Conservation (phyloP, 2,113 vertebrate genomes). For the Sylvietta virens region DNA sequence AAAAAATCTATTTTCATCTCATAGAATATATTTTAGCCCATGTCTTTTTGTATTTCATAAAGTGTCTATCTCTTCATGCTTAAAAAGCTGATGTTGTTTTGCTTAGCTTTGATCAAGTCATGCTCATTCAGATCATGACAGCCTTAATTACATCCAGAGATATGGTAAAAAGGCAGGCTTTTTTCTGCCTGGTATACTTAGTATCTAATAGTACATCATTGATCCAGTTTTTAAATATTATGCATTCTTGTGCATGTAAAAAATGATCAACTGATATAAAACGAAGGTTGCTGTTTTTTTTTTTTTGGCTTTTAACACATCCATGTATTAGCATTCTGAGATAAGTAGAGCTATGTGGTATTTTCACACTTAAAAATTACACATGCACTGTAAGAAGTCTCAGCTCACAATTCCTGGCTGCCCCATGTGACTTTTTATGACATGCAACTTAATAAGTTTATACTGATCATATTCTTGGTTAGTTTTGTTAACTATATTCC, state of each 20-base stretch:
- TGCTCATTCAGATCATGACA: neutral
- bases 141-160: conserved; percentile 30
- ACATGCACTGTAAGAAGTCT: neutral
- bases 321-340: neutral
- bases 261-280: neutral
- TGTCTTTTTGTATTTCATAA: conserved; percentile 44
- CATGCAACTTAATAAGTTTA: neutral
- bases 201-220: neutral
- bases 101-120: conserved; percentile 55
- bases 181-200: neutral
- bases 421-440: neutral
- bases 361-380: conserved; percentile 2
- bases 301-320: neutral
- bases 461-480: neutral
- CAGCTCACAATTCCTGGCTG: neutral
- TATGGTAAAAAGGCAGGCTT: neutral
- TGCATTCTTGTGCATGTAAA: neutral
- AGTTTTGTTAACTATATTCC: neutral
- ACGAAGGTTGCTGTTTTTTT: neutral
- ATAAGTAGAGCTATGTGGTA: neutral
- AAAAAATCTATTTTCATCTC: conserved; percentile 17
- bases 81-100: conserved; percentile 30
- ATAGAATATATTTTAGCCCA: neutral
- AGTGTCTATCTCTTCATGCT: conserved; percentile 19
- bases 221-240: neutral